A percentile compares a stretch with the other conserved stretches of the same genome.
Conservation (phyloP, 2,888 invertebrate genomes). For the Caenorhabditis doughertyi region DNA sequence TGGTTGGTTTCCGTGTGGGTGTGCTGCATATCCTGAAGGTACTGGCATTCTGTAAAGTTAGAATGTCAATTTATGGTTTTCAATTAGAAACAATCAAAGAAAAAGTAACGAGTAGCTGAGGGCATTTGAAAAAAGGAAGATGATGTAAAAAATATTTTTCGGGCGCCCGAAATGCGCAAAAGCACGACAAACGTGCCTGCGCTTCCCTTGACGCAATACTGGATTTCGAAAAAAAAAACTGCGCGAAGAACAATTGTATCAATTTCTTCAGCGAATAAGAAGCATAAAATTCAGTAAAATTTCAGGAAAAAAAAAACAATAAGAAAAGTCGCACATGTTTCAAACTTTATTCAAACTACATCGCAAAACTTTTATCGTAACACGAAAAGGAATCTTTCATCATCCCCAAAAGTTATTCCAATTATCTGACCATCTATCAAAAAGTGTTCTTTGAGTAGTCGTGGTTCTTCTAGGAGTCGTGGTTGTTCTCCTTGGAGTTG, state of each 20-base stretch:
- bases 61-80: background rate
- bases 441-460: conserved; percentile 17
- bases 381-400: background rate
- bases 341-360: conserved; percentile 6
- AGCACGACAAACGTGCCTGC: conserved; percentile 25
- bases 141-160: conserved; percentile 43
- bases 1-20: conserved; percentile 56
- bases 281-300: background rate
- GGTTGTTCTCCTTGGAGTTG: conserved; percentile 2
- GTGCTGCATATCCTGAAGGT: conserved; percentile 62
- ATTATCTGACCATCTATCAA: conserved; percentile 34
- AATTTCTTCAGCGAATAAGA: no score
- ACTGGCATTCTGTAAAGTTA: conserved; percentile 58
- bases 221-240: background rate
- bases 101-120: conserved; percentile 23
- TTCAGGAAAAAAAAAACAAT: background rate
- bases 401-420: conserved; percentile 55
- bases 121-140: conserved; percentile 24
- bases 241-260: no score
- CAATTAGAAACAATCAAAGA: background rate
- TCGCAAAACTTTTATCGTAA: no score
- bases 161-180: conserved; percentile 31
- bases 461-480: conserved; percentile 42
- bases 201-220: background rate
- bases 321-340: background rate